Base-by-base conservation (phyloP, 2,113 vertebrate genomes). In the Cephalopterus ornatus region DNA sequence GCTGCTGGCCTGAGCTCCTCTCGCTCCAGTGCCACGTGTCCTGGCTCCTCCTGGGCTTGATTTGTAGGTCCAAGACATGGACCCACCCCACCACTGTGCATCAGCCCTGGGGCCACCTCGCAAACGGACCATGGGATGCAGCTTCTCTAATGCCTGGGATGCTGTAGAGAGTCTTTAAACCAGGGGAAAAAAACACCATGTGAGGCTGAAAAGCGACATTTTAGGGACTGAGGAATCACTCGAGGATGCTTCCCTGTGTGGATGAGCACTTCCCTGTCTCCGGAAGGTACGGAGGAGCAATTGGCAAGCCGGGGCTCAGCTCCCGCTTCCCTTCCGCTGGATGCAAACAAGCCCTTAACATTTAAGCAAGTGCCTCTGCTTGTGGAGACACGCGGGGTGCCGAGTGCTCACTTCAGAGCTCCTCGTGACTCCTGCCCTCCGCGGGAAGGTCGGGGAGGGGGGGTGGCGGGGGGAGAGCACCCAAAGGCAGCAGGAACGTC, bases 331-430 rank as follows among this genome's bases (percentile, higher is more conserved):
- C 85, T 90, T 84, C 85, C n/a, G 1, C 75, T 52, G 88, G 72
- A 52, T 84, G 88, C 85, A 81, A 96, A 94, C 76, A 67, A 94
- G 61, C 68, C 88, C 95, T 96, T 97, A 91, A 96, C 92, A 96
- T 95, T 96, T 94, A 20, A 32, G 85, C 82, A 42, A 92, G 92
- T 92, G 92, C 27, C 74, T 81, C 8, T 4, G 92, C 85, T 72
- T 2, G 53, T 3, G 66, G 79, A 66, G 78, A 23, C 47, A 41
- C 4, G 58, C 32, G 2, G 94, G 85, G 93, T 21, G 92, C 95
- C 7, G 18, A 88, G 87, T 75, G 92, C 85, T 50, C 56, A 3
- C 87, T 90, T 6, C 61, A 82, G 80, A 4, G 3, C 7, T 1
- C 42, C 68, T 42, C 5, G 33, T 52, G 86, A 53, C 71, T 26